Evolutionary conservation across 2,888 invertebrate genomes (phyloP).

Genomic region (Pseudanteris insignis): DNA sequence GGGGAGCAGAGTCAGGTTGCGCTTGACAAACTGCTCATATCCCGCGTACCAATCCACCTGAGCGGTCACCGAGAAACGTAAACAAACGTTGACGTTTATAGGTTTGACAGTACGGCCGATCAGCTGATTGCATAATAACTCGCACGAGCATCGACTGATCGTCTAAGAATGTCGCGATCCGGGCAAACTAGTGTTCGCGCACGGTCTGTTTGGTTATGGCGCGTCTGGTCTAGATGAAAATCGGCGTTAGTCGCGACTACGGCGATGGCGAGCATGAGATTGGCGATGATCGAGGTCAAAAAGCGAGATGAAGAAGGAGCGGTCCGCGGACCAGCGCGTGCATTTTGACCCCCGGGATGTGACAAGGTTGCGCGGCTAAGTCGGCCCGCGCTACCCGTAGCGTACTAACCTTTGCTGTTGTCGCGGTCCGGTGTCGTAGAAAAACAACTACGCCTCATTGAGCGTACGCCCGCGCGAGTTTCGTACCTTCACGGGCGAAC

Average conservation of each 20-base stretch:
- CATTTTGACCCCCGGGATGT: slow-evolving; percentile 12
- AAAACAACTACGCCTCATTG: slow-evolving; percentile 65
- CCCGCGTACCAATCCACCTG: slow-evolving; percentile 67
- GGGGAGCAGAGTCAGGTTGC: slow-evolving; percentile 67
- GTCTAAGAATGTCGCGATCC: not conserved
- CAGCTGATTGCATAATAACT: slow-evolving; percentile 67
- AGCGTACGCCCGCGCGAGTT: slow-evolving; percentile 56
- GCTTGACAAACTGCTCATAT: slow-evolving; percentile 68
- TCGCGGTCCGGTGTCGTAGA: slow-evolving; percentile 63
- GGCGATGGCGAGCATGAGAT: not conserved
- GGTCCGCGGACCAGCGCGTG: slow-evolving; percentile 11
- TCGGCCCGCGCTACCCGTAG: slow-evolving; percentile 11
- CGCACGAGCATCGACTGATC: slow-evolving; percentile 50
- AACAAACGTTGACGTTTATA: slow-evolving; percentile 57
- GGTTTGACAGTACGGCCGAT: slow-evolving; percentile 64
- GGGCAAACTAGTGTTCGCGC: not conserved
- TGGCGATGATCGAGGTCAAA: not conserved
- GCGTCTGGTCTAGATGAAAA: not conserved
- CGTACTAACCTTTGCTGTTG: slow-evolving; percentile 66
- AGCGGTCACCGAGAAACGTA: slow-evolving; percentile 30
- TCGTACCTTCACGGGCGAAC: slow-evolving; percentile 60
- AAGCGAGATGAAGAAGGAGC: not conserved
- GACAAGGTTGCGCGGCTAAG: slow-evolving; percentile 26
- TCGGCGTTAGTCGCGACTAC: not conserved
- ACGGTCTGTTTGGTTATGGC: not conserved